Base-by-base conservation (phyloP, 2,888 invertebrate genomes). In the Caenorhabditis macrosperma region DNA sequence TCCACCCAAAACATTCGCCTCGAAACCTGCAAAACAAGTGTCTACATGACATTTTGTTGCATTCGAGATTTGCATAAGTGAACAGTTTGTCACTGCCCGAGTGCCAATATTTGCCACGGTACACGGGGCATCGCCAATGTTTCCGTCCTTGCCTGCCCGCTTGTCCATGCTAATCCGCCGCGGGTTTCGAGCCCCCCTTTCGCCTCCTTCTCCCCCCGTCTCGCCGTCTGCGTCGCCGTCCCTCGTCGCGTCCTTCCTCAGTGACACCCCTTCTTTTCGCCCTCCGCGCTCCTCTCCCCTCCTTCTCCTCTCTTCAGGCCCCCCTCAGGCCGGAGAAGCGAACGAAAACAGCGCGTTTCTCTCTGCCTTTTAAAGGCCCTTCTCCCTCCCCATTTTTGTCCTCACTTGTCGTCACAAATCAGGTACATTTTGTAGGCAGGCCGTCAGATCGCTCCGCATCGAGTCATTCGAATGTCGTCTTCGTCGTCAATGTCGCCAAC, bases 151-250 rank as follows among this genome's bases (percentile, higher is more conserved):
- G 46, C 2, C 50, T 52, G 35, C 50, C 20, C 41, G 5, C 35
- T 41, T 68, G 38, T 38, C 28, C 66, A 69, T 67, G 57, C 67
- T 67, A 67, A 67, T 67, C 67, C 67, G 67, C 15, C 38, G 38
- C 63, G 59, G 26, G 61, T 63, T 63, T 64, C 64, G 66, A 66
- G 67, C 57, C 67, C 55, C 12, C 22, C 26, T 26, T 28, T 17
- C 48, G 20, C 12, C 17, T 41, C 12, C 54, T 48, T 28, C 41
- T n/a, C 15, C 22, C 22, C 50, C 48, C 17, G 20, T 50, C 38
- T 59, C 59, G 35, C 26, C 50, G 69, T 61, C 59, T 69, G 52
- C 44, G 28, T 41, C 28, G 54, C 41, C 30, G 44, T 24, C 41
- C 44, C 60, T 35, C 60, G n/a, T 38, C 24, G 38, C 66, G 41